Evolutionary conservation across 2,797 vertebrate species (phyloP).

Genomic region (Eospalax fontanierii): DNA sequence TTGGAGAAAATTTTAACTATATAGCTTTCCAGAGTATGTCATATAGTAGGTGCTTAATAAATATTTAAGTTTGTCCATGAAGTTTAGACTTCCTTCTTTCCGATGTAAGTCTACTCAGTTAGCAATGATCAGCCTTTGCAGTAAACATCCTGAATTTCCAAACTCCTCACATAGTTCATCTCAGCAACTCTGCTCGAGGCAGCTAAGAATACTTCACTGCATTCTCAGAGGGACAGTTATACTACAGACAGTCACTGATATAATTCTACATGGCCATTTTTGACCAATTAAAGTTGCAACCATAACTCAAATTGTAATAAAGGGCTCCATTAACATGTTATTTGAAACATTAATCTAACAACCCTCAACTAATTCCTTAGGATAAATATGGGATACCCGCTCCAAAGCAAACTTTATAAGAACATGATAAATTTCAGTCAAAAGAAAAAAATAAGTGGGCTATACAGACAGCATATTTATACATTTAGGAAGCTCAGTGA

Average conservation of each 20-base stretch:
- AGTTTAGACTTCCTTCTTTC: too few relatives aligned
- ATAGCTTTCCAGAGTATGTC: background rate
- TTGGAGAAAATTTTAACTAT: background rate
- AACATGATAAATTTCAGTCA: conserved; percentile 21
- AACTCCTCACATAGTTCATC: too few relatives aligned
- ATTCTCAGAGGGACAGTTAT: too few relatives aligned
- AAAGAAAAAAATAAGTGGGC: background rate
- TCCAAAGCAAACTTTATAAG: background rate
- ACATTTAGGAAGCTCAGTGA: conserved; percentile 3
- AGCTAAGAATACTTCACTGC: too few relatives aligned
- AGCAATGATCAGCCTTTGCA: too few relatives aligned
- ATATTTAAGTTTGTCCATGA: too few relatives aligned
- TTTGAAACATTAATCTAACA: conserved; percentile 39
- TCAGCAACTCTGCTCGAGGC: too few relatives aligned
- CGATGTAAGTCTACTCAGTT: too few relatives aligned
- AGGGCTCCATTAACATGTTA: conserved; percentile 14
- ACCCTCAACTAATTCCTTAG: conserved; percentile 1
- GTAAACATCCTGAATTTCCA: too few relatives aligned
- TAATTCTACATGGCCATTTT: background rate
- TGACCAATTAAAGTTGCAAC: background rate
- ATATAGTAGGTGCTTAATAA: background rate
- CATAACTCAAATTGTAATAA: conserved; percentile 38
- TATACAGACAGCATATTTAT: background rate
- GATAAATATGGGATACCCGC: conserved; percentile 7
- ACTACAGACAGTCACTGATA: too few relatives aligned